Evolutionary conservation across 2,888 invertebrate species (phyloP), one percentile per base, ranked within the genome.

Genomic region (Neoscelio sp.): DNA sequence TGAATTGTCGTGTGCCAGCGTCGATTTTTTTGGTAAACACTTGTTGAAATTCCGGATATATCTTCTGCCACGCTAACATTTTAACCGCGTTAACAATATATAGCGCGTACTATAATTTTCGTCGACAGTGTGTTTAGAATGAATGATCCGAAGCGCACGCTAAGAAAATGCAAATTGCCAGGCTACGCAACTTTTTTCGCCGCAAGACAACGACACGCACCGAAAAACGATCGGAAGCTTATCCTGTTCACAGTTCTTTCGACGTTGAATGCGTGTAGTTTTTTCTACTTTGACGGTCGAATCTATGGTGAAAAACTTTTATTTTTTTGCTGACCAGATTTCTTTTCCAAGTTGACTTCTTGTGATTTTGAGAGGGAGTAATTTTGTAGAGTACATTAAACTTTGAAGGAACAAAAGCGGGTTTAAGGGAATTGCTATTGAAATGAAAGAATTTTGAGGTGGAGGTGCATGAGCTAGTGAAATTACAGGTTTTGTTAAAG

Each of bases 61-160:
- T 73, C 62, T 70, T 62, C 10, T 18, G 60, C 40, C 70, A 60
- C 12, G 67, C 76, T 35, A 60, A 74, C 64, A 46, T 65, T 71
- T 73, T 65, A 60, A 62, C 70, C 58, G 50, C 70, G 77, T 65
- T 64, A 76, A 80, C 74, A 78, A 73, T 68, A 62, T 73, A 56
- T 50, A 50, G 2, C 50, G 35, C 42, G 48, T 8, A 35, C 20
- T 48, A 20, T 20, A 67, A 80, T 80, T 76, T 76, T 23, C 62
- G 56, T 73, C 71, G 56, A 76, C 75, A 64, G 70, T 30, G 68
- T 65, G 77, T 52, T 80, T 80, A 80, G 77, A 77, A 76, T 17
- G 50, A 56, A 56, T 56, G 7, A 38, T 12, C 38, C 56, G 4
- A 7, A 26, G 30, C 71, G 52, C 67, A 68, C 54, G 60, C 67